These are phyloP conservation scores for Mesodorylaimus sp. DNA, from an alignment of 2,888 invertebrate species.

Conservation along the genomic window DNA sequence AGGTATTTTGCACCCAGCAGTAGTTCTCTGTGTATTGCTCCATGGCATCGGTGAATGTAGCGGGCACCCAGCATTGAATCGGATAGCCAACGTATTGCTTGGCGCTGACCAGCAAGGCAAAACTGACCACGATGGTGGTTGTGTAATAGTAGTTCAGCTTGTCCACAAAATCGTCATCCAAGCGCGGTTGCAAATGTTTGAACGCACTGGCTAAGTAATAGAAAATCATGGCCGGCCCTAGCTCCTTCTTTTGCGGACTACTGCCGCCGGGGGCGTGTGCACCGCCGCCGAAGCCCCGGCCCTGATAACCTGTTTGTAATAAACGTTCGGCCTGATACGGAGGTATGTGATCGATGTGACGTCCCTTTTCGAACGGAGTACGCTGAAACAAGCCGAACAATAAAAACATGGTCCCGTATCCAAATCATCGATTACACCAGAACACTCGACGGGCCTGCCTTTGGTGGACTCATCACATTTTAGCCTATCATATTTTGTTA, in stretches of 20 bases:
- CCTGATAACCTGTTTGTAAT: constrained; percentile 28
- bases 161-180: constrained; percentile 12
- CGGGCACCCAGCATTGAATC: constrained; percentile 28
- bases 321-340: constrained; percentile 30
- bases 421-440: too few relatives aligned
- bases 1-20: constrained; percentile 23
- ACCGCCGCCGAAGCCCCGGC: constrained; percentile 14
- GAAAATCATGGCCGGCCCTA: constrained; percentile 30
- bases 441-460: neutral
- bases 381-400: constrained; percentile 20
- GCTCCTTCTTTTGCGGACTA: constrained; percentile 23
- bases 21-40: constrained; percentile 31
- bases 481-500: too few relatives aligned
- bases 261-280: constrained; percentile 23
- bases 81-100: constrained; percentile 28
- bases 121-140: constrained; percentile 8
- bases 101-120: constrained; percentile 9
- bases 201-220: constrained; percentile 15
- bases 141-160: constrained; percentile 11
- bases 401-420: too few relatives aligned
- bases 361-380: constrained; percentile 26
- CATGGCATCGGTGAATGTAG: constrained; percentile 30
- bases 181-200: constrained; percentile 7
- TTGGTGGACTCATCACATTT: neutral
- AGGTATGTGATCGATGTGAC: constrained; percentile 29